Conservation (phyloP, 2,113 vertebrate genomes). For the Dicentrarchus labrax region DNA sequence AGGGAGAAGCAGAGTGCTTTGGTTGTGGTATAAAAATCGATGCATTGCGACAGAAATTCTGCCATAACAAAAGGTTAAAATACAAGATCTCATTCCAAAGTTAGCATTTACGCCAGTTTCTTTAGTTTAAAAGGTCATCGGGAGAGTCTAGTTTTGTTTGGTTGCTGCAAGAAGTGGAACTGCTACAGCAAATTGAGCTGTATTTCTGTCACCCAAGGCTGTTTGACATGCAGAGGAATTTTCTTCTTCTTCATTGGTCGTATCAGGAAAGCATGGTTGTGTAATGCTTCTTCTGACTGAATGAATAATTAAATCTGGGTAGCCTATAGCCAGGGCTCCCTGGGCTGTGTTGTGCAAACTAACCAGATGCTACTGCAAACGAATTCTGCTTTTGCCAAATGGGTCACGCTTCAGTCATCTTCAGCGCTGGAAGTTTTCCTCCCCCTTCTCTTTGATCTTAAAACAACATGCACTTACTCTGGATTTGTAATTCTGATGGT, state of each 20-base stretch:
- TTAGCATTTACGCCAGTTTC: slow-evolving; percentile 36
- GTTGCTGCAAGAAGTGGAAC: slow-evolving; percentile 24
- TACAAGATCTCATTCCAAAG: slow-evolving; percentile 23
- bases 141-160: slow-evolving; percentile 16
- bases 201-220: slow-evolving; percentile 37
- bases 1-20: slow-evolving; percentile 28
- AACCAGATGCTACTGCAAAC: slow-evolving; percentile 51
- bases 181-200: slow-evolving; percentile 29
- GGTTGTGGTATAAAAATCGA: slow-evolving; percentile 31
- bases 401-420: slow-evolving; percentile 54
- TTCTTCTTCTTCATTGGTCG: slow-evolving; percentile 19
- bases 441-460: slow-evolving; percentile 27
- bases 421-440: slow-evolving; percentile 11
- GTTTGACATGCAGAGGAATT: slow-evolving; percentile 36
- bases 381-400: slow-evolving; percentile 49
- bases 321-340: slow-evolving; percentile 43
- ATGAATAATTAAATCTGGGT: slow-evolving; percentile 63
- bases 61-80: slow-evolving; percentile 22
- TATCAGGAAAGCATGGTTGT: slow-evolving; percentile 48
- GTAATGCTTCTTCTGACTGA: slow-evolving; percentile 66
- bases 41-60: slow-evolving; percentile 16
- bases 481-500: slow-evolving; percentile 41
- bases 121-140: slow-evolving; percentile 64
- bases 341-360: slow-evolving; percentile 47
- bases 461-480: slow-evolving; percentile 26